These are phyloP conservation scores for Chlamydotis undulata DNA, from an alignment of 2,113 vertebrate species.

Conservation along the genomic window DNA sequence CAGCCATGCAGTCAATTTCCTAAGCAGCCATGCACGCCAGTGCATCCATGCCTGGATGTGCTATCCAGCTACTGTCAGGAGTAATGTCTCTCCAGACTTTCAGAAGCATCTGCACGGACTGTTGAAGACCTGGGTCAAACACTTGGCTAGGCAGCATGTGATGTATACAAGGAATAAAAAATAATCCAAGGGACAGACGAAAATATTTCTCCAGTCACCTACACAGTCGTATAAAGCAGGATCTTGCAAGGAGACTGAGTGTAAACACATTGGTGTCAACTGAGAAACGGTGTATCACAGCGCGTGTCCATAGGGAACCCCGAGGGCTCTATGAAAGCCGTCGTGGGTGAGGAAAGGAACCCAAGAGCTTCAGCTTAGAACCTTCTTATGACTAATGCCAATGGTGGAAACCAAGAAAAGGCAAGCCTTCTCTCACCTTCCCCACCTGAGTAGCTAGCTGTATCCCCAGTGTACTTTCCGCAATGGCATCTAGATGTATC, in stretches of 20 bases:
- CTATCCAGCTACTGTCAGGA: not conserved
- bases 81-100: not conserved
- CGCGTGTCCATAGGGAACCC: rapidly evolving
- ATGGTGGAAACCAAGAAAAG: not conserved
- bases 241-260: not conserved
- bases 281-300: not conserved
- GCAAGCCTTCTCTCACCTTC: not conserved
- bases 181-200: not conserved
- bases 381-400: not conserved
- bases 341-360: not conserved
- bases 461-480: not conserved
- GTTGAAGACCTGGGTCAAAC: not conserved
- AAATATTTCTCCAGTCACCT: not conserved
- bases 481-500: not conserved
- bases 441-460: not conserved
- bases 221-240: not conserved
- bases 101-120: not conserved
- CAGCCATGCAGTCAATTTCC: not conserved
- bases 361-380: not conserved
- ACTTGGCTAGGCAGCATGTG: not conserved
- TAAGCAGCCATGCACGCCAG: not conserved
- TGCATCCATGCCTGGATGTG: not conserved
- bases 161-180: not conserved
- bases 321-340: not conserved
- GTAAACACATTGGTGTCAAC: not conserved